Evolutionary conservation across 1,140 invertebrate genomes (phyloP), one percentile per base, ranked within the genome.

Genomic region (Drosophila baimaii): DNA sequence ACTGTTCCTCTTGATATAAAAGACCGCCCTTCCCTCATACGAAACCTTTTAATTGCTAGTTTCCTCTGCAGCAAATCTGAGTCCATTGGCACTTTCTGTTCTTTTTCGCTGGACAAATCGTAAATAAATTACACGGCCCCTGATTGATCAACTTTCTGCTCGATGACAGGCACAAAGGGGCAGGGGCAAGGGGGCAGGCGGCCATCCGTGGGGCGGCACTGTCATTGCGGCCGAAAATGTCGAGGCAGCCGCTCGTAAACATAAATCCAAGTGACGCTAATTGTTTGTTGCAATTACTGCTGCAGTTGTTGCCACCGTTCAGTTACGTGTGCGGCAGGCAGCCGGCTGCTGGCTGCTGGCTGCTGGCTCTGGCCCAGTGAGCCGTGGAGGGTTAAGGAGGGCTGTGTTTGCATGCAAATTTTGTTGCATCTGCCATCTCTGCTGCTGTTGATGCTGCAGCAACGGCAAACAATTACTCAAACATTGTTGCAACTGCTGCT

Each of bases 211-310:
- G 41, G 41, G 19, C 49, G 29, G 13, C 41, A 41, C 66, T 71
- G 69, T 71, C 33, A 68, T 76, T 66, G 73, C 68, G 64, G 43
- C 58, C 41, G 63, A 79, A 66, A 81, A 71, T 78, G 81, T 65
- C 62, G 59, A 66, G 81, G 68, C 74, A 85, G 78, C 63, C 62
- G 73, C 79, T 83, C 68, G 77, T 89, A 80, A 89, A 80, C 84
- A 89, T 89, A 88, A 88, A 88, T 88, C 65, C 83, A 84, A 84
- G 77, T 89, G 83, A 88, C 83, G 83, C 83, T 88, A 88, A 88
- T 88, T 88, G 83, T 88, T 88, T 88, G 84, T 88, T 89, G 80
- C 83, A 88, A 88, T 88, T 88, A 88, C 83, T 89, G 77, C 84
- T 66, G 80, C 83, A 80, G 84, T 69, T 73, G 68, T 63, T 83